Base-by-base conservation (phyloP, 2,113 vertebrate genomes). In the Bos indicus region DNA sequence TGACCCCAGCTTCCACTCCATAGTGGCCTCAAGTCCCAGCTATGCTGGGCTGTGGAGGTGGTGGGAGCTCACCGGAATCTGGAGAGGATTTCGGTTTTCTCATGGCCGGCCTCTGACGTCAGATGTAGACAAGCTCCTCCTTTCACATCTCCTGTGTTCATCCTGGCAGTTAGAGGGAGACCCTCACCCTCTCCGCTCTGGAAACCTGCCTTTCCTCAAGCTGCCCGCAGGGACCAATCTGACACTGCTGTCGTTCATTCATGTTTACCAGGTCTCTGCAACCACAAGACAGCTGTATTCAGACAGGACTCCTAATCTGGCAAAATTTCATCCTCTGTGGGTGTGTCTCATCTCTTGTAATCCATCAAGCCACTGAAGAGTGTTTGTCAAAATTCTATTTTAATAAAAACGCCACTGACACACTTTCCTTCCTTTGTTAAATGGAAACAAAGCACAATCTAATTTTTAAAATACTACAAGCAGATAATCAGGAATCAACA, bases 381-480 rank as follows among this genome's bases (percentile, higher is more conserved):
- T 88, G 96, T 96, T 88, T 82, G 64, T 54, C 56, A 90, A n/a
- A 95, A 98, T 97, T 97, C 57, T 77, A 62, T 94, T 95, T 94
- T 60, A 96, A 94, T 88, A 89, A 95, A 97, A 97, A 92, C 40
- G n/a, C 28, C 67, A 93, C 48, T 52, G 36, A 89, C 46, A 90
- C 26, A 90, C 84, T 93, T 85, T 86, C 93, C n/a, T 89, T 80
- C 87, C 88, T 97, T 86, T 87, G 91, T 92, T 94, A 98, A 96
- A 77, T 40, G 33, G 97, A 97, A 94, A 96, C 96, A 98, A 97
- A 97, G 78, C 25, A 95, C 46, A 96, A 90, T 92, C 36, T 95
- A 91, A 91, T 97, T 97, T 98, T 97, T 90, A 96, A 98, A 98
- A 97, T 96, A 97, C 15, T 21, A 9, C 92, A 94, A 28, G 90